Evolutionary conservation across 2,888 invertebrate genomes (phyloP).

Genomic region (Pherbina coryleti): DNA sequence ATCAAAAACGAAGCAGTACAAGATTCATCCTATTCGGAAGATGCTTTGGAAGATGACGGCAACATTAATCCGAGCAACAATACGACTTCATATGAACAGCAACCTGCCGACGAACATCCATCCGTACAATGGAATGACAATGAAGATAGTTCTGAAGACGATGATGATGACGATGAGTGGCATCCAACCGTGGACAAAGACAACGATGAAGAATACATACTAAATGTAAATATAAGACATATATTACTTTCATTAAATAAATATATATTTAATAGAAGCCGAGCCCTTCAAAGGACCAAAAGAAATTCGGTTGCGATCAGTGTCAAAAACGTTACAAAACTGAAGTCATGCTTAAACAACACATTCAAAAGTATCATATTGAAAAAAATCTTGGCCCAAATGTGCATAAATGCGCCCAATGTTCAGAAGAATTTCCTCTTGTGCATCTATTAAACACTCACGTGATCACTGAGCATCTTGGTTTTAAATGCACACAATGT

Average conservation of each 20-base stretch:
- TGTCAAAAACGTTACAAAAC: constrained; percentile 56
- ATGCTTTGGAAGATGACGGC: constrained; percentile 23
- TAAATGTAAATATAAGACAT: constrained; percentile 28
- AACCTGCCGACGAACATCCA: not conserved
- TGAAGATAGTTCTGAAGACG: constrained; percentile 16
- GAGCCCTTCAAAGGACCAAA: no score
- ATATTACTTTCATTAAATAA: no score
- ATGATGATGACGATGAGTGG: constrained; percentile 28
- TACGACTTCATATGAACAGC: not conserved
- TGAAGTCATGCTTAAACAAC: constrained; percentile 53
- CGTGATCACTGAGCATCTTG: constrained; percentile 41
- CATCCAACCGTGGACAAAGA: no score
- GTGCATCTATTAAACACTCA: constrained; percentile 42
- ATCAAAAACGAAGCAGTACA: constrained; percentile 34
- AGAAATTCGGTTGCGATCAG: constrained; percentile 52
- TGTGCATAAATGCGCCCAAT: constrained; percentile 42
- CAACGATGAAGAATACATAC: constrained; percentile 35
- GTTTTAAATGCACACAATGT: constrained; percentile 49
- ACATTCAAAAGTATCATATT: constrained; percentile 48
- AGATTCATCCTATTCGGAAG: not conserved
- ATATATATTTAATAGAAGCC: no score
- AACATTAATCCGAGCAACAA: not conserved
- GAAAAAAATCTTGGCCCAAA: constrained; percentile 28
- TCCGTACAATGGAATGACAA: not conserved
- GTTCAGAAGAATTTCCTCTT: constrained; percentile 40